Evolutionary conservation across 30 jellyfish, hydroid and myxozoan species (phyloP).

Genomic region (Mastigias papua): DNA sequence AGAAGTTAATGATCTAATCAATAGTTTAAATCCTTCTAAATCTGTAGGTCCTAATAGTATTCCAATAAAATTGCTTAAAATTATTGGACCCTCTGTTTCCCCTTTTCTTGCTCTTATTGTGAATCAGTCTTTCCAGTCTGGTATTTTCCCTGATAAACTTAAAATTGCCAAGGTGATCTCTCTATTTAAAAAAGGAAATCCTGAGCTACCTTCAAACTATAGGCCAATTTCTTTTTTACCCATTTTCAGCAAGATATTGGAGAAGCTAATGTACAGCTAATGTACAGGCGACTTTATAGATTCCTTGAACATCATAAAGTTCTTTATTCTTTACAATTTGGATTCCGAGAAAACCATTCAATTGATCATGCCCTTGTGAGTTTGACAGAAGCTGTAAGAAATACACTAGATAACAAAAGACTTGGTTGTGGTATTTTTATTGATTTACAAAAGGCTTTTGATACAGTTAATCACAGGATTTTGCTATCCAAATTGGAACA

Average conservation of each 20-base stretch:
- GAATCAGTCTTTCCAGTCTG: not conserved
- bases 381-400: conserved; percentile 16
- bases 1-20: conserved; percentile 28
- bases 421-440: conserved; percentile 1
- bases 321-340: conserved; percentile 22
- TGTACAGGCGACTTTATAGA: not conserved
- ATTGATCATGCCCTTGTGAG: not conserved
- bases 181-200: conserved; percentile 2
- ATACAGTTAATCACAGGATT: conserved; percentile 36
- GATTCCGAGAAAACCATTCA: conserved; percentile 21
- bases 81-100: not conserved
- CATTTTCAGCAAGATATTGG: conserved; percentile 28
- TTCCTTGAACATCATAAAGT: conserved; percentile 35
- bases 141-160: not conserved
- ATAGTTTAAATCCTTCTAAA: conserved; percentile 15
- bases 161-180: not conserved
- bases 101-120: not conserved
- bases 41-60: conserved; percentile 63
- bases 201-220: not conserved
- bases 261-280: conserved; percentile 24
- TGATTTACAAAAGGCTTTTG: conserved; percentile 34
- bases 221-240: conserved; percentile 31
- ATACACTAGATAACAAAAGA: conserved; percentile 13
- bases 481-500: conserved; percentile 16
- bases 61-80: conserved; percentile 52